A percentile compares a stretch with the other conserved stretches of the same genome.
These are phyloP conservation scores for Heliconius hewitsoni DNA, from an alignment of 1,140 invertebrate genomes.

Conservation along the genomic window DNA sequence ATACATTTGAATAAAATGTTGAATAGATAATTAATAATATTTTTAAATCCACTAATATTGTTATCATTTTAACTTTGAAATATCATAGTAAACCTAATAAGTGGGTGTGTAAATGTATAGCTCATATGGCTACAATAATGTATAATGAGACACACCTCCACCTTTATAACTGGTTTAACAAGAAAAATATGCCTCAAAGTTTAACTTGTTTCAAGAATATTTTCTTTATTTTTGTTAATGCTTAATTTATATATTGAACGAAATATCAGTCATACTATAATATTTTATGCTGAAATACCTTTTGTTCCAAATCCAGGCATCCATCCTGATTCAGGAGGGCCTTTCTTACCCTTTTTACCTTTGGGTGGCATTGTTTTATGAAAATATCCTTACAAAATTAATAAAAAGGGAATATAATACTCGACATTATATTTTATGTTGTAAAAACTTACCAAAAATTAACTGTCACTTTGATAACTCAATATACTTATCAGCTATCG, in stretches of 20 bases:
- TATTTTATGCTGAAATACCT: conserved; percentile 46
- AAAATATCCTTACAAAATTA: conserved; percentile 8
- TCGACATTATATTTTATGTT: conserved; percentile 60
- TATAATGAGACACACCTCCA: conserved; percentile 34
- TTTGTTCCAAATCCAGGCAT: conserved; percentile 74
- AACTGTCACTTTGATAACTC: conserved; percentile 28
- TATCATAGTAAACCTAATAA: background rate
- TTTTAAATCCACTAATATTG: background rate
- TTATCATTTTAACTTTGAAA: background rate
- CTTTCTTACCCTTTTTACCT: conserved; percentile 61
- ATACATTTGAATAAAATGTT: background rate
- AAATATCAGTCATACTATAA: background rate
- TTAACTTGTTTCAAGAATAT: background rate
- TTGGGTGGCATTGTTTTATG: conserved; percentile 61
- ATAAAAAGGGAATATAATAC: conserved; percentile 53
- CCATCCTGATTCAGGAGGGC: conserved; percentile 72
- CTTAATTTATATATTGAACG: background rate
- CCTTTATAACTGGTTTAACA: conserved; percentile 18
- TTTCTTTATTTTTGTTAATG: background rate
- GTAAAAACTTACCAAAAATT: conserved; percentile 56
- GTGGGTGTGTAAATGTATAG: conserved; percentile 9
- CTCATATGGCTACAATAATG: background rate
- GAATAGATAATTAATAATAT: conserved; percentile 1
- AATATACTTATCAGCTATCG: background rate
- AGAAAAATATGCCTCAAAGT: background rate